Evolutionary conservation across 2,797 vertebrate genomes (phyloP).

Genomic region (Heliangelus exortis): DNA sequence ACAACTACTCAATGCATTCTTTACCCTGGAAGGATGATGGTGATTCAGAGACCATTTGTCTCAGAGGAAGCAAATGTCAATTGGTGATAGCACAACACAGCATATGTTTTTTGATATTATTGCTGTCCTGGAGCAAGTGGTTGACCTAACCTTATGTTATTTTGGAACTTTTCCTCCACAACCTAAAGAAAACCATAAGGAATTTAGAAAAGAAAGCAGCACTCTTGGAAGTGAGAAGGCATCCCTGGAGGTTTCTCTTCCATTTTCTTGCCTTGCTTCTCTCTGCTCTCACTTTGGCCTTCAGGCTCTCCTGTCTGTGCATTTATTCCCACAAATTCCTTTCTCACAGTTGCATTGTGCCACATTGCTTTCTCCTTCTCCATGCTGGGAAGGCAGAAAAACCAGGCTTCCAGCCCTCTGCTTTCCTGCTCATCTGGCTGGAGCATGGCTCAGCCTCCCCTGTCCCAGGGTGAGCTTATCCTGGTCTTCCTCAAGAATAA

Average conservation of each 20-base stretch:
- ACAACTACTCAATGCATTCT: neutral
- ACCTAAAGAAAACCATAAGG: neutral
- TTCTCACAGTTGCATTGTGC: neutral
- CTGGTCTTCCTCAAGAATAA: neutral
- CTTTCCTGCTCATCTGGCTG: neutral
- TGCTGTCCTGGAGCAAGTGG: neutral
- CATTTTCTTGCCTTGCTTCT: neutral
- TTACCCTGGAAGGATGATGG: neutral
- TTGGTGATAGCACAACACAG: slow-evolving; percentile 3
- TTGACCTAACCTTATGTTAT: slow-evolving; percentile 8
- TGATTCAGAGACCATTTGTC: slow-evolving; percentile 9
- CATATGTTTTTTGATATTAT: neutral
- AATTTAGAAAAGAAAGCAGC: neutral
- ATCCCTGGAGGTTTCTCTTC: neutral
- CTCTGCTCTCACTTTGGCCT: neutral
- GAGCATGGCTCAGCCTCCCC: neutral
- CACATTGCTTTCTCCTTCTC: neutral
- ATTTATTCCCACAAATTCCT: neutral
- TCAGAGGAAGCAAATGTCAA: slow-evolving; percentile 5
- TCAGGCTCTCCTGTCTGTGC: neutral
- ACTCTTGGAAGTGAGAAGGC: neutral
- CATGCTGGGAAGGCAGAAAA: neutral
- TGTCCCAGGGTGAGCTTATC: neutral
- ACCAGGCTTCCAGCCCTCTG: neutral
- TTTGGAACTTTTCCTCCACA: neutral